Evolutionary conservation across 2,888 invertebrate species (phyloP).

Genomic region (Sycophila texana): DNA sequence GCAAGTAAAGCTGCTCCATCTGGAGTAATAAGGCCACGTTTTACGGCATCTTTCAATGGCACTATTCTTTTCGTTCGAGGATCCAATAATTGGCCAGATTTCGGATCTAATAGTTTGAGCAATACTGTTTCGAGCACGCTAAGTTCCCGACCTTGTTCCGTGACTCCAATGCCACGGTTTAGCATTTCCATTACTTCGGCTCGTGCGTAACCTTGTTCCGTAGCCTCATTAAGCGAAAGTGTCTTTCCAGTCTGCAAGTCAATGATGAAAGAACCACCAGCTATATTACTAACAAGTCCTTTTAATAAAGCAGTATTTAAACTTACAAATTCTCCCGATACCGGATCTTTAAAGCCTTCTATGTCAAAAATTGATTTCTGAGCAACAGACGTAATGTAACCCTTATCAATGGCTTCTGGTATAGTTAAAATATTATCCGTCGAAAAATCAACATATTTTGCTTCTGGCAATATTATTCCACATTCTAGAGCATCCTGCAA

Average conservation of each 20-base stretch:
- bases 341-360: constrained; percentile 91
- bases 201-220: constrained; percentile 86
- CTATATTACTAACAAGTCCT: constrained; percentile 85
- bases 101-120: constrained; percentile 90
- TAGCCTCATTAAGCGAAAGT: constrained; percentile 87
- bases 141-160: constrained; percentile 85
- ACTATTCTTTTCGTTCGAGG: constrained; percentile 83
- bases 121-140: constrained; percentile 93
- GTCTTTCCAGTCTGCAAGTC: constrained; percentile 86
- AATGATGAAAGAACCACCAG: constrained; percentile 83
- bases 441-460: constrained; percentile 84
- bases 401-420: constrained; percentile 92
- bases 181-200: constrained; percentile 93
- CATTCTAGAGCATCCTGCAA: constrained; percentile 89
- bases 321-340: constrained; percentile 88
- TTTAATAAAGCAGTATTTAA: constrained; percentile 88
- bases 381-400: constrained; percentile 90
- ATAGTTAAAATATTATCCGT: constrained; percentile 86
- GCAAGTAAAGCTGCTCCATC: constrained; percentile 91
- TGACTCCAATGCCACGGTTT: constrained; percentile 87
- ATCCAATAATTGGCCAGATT: constrained; percentile 90
- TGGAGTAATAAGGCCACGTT: constrained; percentile 88
- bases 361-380: constrained; percentile 94
- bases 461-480: constrained; percentile 86
- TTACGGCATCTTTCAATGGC: constrained; percentile 90